A percentile compares a stretch with the other conserved stretches of the same genome.
phyloP scores from a whole-genome alignment of 1,140 invertebrate species.

The Drosophila sturtevanti region DNA sequence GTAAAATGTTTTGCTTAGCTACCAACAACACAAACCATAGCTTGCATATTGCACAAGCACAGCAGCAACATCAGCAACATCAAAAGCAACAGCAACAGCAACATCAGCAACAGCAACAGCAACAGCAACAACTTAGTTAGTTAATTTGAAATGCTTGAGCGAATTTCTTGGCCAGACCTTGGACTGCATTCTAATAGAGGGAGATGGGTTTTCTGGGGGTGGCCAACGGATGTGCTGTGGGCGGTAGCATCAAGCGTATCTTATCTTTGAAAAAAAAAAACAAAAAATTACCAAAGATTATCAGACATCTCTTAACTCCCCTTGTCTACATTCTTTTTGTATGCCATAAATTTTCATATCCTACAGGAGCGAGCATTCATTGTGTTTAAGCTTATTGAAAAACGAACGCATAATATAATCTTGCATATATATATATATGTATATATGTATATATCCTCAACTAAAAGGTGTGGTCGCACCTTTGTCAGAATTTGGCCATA shows the following conservation, averaged over 20 bases:
- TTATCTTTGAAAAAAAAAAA: no score
- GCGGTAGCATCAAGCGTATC: background rate
- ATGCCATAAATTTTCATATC: slow-evolving; percentile 1
- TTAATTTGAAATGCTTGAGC: slow-evolving; percentile 75
- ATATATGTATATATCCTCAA: no score
- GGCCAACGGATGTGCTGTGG: slow-evolving; percentile 47
- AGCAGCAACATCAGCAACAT: background rate
- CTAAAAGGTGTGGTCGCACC: slow-evolving; percentile 59
- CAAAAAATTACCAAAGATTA: background rate
- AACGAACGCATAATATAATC: background rate
- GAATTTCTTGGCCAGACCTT: slow-evolving; percentile 62
- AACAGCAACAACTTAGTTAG: slow-evolving; percentile 35
- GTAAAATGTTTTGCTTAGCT: slow-evolving; percentile 29
- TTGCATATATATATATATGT: no score
- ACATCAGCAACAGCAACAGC: background rate
- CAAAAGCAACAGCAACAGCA: background rate
- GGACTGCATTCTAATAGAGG: slow-evolving; percentile 31
- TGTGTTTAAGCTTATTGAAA: slow-evolving; percentile 12
- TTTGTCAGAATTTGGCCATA: slow-evolving; percentile 55
- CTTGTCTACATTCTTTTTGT: no score
- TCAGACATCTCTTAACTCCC: background rate
- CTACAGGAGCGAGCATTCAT: slow-evolving; percentile 41
- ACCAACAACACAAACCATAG: background rate
- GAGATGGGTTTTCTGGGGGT: slow-evolving; percentile 60
- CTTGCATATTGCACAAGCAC: background rate